Conservation (phyloP, 2,888 invertebrate species). For the Cordilura impudica region DNA sequence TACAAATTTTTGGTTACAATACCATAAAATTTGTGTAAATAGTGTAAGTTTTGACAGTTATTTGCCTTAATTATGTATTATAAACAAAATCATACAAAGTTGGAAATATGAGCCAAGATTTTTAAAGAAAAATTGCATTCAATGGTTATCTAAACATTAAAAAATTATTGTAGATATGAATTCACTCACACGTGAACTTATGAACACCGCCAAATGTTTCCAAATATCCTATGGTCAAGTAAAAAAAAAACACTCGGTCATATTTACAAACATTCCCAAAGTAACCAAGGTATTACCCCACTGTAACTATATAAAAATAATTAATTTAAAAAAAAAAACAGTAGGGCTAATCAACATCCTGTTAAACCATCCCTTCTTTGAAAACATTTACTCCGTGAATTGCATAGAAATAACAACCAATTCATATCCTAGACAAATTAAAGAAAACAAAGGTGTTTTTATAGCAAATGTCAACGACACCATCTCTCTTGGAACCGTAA, state of each 20-base stretch:
- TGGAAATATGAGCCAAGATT: background rate
- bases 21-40: background rate
- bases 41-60: constrained; percentile 45
- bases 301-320: background rate
- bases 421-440: background rate
- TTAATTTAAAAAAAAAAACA: background rate
- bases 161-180: no score
- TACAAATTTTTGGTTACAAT: background rate
- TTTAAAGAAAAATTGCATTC: no score
- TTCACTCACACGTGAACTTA: constrained; percentile 2
- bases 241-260: constrained; percentile 42
- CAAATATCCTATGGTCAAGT: constrained; percentile 9
- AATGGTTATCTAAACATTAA: no score
- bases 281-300: constrained; percentile 38
- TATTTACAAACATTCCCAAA: constrained; percentile 54
- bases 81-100: background rate
- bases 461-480: constrained; percentile 39
- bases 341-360: constrained; percentile 27
- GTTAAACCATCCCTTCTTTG: background rate
- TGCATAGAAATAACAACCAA: background rate
- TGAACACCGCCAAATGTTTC: background rate
- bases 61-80: constrained; percentile 45
- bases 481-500: background rate
- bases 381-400: background rate
- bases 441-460: background rate